A percentile compares a stretch with the other conserved stretches of the same genome.
These are phyloP conservation scores for Merluccius polli DNA, from an alignment of 2,797 vertebrate genomes.

Conservation along the genomic window DNA sequence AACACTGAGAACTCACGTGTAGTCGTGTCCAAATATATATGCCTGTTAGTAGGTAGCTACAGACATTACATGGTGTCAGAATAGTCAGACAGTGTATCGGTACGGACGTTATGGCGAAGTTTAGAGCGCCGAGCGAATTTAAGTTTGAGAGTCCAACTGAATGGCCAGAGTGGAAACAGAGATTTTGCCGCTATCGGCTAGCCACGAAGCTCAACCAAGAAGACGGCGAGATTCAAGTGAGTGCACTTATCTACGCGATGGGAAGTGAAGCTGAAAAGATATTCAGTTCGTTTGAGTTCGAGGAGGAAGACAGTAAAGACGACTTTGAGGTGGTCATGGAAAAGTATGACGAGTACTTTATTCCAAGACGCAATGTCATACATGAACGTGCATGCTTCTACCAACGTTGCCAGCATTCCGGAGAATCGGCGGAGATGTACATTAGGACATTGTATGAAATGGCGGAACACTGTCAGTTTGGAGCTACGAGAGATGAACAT, in stretches of 20 bases:
- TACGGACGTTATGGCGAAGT: no score
- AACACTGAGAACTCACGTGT: no score
- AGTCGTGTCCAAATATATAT: no score
- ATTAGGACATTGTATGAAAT: constrained; percentile 7
- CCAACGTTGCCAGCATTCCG: not conserved
- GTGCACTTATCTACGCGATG: constrained; percentile 22
- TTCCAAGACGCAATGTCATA: constrained; percentile 16
- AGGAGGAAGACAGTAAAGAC: not conserved
- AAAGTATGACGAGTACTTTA: constrained; percentile 28
- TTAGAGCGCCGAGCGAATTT: no score
- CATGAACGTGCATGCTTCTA: constrained; percentile 22
- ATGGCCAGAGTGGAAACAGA: not conserved
- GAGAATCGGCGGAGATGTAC: constrained; percentile 13
- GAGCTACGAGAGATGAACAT: no score
- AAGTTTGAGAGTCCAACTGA: no score
- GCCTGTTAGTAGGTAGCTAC: no score
- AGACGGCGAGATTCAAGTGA: constrained; percentile 23
- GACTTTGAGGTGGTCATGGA: constrained; percentile 12
- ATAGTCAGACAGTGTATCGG: no score
- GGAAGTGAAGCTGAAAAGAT: constrained; percentile 31
- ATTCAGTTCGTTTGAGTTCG: constrained; percentile 15
- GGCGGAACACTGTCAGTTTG: no score
- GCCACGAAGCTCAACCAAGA: constrained; percentile 16
- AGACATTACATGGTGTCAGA: no score
- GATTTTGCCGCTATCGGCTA: constrained; percentile 12